Percentiles rank a stretch among this genome's conserved stretches.
These are phyloP conservation scores for Sebastes melanostomus DNA, from an alignment of 2,797 vertebrate genomes.

Conservation along the genomic window DNA sequence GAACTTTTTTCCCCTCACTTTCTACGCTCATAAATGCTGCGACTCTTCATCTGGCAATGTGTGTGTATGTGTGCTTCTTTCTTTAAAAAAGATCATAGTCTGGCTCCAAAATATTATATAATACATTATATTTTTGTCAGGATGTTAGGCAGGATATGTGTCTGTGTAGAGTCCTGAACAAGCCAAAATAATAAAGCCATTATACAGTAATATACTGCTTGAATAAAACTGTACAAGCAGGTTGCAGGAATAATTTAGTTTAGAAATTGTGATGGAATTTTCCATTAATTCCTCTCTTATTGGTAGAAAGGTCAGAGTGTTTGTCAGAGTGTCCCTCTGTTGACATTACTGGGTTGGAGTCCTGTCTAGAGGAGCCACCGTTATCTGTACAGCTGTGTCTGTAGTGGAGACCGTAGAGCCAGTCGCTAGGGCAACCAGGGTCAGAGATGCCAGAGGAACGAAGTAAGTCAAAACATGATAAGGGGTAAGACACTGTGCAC, in stretches of 20 bases:
- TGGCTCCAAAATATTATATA: background rate
- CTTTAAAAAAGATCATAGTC: background rate
- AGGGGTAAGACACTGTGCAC: no score
- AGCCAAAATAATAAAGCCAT: background rate
- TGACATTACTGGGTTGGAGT: no score
- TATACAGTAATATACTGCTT: background rate
- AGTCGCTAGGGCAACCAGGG: no score
- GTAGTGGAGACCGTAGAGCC: no score
- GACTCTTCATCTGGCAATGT: background rate
- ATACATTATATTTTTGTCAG: background rate
- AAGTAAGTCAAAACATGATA: no score
- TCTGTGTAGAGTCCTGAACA: background rate
- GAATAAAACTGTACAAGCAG: background rate
- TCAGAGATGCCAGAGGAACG: no score
- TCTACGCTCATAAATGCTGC: background rate
- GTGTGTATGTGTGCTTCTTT: background rate
- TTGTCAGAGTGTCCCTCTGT: no score
- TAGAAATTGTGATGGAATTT: no score
- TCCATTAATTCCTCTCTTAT: no score
- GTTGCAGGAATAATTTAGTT: background rate
- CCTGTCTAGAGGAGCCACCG: no score
- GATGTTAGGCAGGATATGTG: background rate
- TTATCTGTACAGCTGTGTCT: no score
- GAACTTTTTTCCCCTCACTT: background rate
- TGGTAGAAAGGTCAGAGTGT: no score